Evolutionary conservation across 37 sponge, comb jelly and placozoan genomes (phyloP).

Genomic region (Aphrocallistes beatrix): DNA sequence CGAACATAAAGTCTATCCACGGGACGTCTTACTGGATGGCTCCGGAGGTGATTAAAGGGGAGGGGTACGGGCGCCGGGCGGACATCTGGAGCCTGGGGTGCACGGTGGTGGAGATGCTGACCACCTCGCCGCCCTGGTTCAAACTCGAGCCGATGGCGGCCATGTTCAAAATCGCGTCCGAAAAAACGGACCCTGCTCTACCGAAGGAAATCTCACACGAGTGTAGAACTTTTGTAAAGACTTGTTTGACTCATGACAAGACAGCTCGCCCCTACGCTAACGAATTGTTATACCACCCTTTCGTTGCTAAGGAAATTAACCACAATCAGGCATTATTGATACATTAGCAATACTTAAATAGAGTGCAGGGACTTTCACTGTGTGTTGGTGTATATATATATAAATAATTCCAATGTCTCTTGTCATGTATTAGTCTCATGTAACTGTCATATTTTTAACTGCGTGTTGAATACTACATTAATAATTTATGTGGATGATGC

Average conservation of each 20-base stretch:
- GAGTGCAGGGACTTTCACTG: neutral
- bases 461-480: too few relatives aligned
- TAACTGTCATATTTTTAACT: too few relatives aligned
- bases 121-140: conserved; percentile 76
- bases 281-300: conserved; percentile 17
- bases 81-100: conserved; percentile 78
- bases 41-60: conserved; percentile 85
- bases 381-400: conserved; percentile 14
- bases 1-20: conserved; percentile 72
- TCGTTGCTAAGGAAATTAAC: conserved; percentile 5
- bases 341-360: neutral
- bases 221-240: neutral
- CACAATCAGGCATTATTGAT: neutral
- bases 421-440: too few relatives aligned
- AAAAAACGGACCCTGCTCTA: neutral
- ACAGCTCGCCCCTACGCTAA: neutral
- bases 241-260: neutral
- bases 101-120: conserved; percentile 89
- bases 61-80: conserved; percentile 44
- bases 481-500: too few relatives aligned
- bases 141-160: conserved; percentile 91
- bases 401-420: too few relatives aligned
- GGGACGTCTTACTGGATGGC: conserved; percentile 99
- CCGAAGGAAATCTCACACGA: neutral
- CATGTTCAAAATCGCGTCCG: conserved; percentile 83